A percentile compares a stretch with the other conserved stretches of the same genome.
These are phyloP conservation scores for Drosophila austrosaltans DNA, from an alignment of 2,888 invertebrate genomes.

Conservation along the genomic window DNA sequence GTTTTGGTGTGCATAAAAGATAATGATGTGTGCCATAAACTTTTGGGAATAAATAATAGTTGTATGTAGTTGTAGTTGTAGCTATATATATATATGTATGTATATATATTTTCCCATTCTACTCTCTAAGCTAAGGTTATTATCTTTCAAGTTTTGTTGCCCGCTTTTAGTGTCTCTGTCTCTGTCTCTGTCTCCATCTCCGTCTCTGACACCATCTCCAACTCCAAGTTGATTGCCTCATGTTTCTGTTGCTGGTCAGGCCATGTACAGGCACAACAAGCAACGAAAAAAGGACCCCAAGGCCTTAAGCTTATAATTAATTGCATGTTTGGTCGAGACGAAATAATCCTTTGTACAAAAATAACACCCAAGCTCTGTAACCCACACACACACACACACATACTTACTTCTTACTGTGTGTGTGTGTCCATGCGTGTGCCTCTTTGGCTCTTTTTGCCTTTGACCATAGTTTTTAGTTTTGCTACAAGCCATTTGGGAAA, in stretches of 20 bases:
- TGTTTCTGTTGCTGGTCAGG: constrained; percentile 47
- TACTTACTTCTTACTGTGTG: constrained; percentile 26
- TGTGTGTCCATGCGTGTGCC: constrained; percentile 37
- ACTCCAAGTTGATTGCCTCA: constrained; percentile 10
- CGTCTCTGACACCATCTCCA: background rate
- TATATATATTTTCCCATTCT: constrained; percentile 20
- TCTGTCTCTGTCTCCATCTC: background rate
- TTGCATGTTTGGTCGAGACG: constrained; percentile 84
- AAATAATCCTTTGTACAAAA: constrained; percentile 82
- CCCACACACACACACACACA: constrained; percentile 37
- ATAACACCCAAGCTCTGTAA: constrained; percentile 60
- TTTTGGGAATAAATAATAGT: constrained; percentile 82
- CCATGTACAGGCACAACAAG: constrained; percentile 66
- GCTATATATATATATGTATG: background rate
- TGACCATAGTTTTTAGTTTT: constrained; percentile 71
- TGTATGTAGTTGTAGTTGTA: constrained; percentile 51
- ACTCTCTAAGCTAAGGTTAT: constrained; percentile 74
- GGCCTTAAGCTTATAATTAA: constrained; percentile 84
- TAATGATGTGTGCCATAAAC: constrained; percentile 82
- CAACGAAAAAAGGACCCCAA: constrained; percentile 75
- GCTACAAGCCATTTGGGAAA: constrained; percentile 75
- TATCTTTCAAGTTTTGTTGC: constrained; percentile 78
- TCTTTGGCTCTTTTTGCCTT: constrained; percentile 48
- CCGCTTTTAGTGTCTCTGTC: constrained; percentile 48
- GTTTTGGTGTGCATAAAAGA: constrained; percentile 77